Evolutionary conservation across 2,113 vertebrate species (phyloP).

Genomic region (Trogon surrucura): DNA sequence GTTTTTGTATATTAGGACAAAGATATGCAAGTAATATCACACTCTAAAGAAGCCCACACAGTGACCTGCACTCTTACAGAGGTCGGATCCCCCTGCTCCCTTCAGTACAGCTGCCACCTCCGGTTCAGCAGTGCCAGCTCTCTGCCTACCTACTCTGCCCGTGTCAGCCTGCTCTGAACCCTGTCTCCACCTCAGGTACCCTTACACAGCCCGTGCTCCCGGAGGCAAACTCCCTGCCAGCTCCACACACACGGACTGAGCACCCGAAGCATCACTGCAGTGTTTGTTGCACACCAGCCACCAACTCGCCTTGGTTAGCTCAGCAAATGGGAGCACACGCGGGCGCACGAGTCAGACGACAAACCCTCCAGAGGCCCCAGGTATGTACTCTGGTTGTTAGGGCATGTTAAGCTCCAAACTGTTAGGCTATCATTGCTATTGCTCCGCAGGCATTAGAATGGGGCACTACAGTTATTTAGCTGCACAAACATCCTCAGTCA

Average conservation of each 20-base stretch:
- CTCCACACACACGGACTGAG: not conserved
- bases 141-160: not conserved
- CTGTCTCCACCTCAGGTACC: not conserved
- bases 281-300: not conserved
- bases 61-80: not conserved
- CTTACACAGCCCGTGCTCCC: no score
- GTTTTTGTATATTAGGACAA: no score
- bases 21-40: accelerated
- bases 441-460: no score
- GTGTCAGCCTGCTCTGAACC: not conserved
- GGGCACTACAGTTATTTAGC: not conserved
- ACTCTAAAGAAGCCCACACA: not conserved
- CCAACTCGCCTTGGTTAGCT: not conserved
- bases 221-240: no score
- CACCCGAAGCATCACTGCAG: no score
- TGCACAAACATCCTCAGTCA: not conserved
- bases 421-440: not conserved
- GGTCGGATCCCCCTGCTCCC: not conserved
- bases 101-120: not conserved
- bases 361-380: not conserved
- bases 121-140: not conserved
- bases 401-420: not conserved
- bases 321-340: no score
- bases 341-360: not conserved
- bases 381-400: not conserved